Conservation (phyloP, 2,888 invertebrate genomes). For the Hoplodrina blanda region DNA sequence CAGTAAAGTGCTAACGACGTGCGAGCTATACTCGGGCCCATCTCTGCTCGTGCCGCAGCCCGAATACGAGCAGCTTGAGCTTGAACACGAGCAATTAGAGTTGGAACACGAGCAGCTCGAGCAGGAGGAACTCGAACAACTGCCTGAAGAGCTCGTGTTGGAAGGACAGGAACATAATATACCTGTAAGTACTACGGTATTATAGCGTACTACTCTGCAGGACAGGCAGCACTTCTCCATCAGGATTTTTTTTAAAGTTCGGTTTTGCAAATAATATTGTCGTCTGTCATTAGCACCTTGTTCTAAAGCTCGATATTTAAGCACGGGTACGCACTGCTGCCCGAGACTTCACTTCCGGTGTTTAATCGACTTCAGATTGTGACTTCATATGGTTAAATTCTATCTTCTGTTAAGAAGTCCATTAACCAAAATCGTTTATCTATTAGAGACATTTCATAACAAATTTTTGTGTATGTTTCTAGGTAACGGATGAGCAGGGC, state of each 20-base stretch:
- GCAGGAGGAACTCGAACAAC: conserved; percentile 43
- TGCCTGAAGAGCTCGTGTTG: conserved; percentile 50
- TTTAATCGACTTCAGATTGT: too few species aligned
- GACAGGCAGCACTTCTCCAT: too few species aligned
- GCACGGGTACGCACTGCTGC: too few species aligned
- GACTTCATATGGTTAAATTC: too few species aligned
- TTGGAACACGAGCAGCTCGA: conserved; percentile 56
- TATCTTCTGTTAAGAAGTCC: too few species aligned
- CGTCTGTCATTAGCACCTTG: too few species aligned
- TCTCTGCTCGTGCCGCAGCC: conserved; percentile 71
- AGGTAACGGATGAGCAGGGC: conserved; percentile 93
- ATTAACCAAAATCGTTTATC: not conserved
- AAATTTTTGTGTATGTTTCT: conserved; percentile 34
- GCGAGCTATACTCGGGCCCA: conserved; percentile 72
- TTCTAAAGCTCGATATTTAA: too few species aligned
- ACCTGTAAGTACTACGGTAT: conserved; percentile 64
- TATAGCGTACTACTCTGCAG: too few species aligned
- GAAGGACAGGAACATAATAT: conserved; percentile 63
- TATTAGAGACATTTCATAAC: too few species aligned
- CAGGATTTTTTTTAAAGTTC: too few species aligned
- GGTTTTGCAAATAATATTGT: too few species aligned
- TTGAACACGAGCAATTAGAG: conserved; percentile 58
- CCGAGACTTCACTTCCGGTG: too few species aligned
- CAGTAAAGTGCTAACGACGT: conserved; percentile 65
- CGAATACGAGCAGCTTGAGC: conserved; percentile 56